Percentiles rank a stretch among this genome's conserved stretches.
These are phyloP conservation scores for Papilio elwesi DNA, from an alignment of 2,888 invertebrate species.

Conservation along the genomic window DNA sequence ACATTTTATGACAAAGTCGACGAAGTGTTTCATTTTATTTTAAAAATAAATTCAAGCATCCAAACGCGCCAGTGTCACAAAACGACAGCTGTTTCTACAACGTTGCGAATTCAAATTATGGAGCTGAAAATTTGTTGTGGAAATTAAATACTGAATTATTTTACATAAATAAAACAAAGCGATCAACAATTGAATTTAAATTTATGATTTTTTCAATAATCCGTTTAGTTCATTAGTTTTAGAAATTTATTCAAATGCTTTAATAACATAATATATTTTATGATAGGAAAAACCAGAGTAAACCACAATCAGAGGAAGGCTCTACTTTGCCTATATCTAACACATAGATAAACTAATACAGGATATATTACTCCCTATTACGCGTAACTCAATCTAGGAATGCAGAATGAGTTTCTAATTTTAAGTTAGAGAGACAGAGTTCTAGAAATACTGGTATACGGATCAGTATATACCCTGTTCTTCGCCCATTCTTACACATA, in stretches of 20 bases:
- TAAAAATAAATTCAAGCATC: slow-evolving; percentile 54
- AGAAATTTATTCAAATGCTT: not conserved
- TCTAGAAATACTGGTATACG: too few species aligned
- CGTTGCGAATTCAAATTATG: slow-evolving; percentile 61
- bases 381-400: too few species aligned
- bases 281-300: too few species aligned
- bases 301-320: too few species aligned
- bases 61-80: slow-evolving; percentile 48
- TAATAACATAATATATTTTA: too few species aligned
- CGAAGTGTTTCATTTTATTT: slow-evolving; percentile 50
- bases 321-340: too few species aligned
- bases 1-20: slow-evolving; percentile 37
- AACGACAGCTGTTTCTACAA: slow-evolving; percentile 62
- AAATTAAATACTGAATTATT: slow-evolving; percentile 44
- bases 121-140: slow-evolving; percentile 58
- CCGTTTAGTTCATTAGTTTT: not conserved
- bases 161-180: slow-evolving; percentile 27
- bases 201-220: slow-evolving; percentile 4
- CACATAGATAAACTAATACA: too few species aligned
- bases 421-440: too few species aligned
- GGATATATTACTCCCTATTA: too few species aligned
- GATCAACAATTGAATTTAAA: slow-evolving; percentile 13
- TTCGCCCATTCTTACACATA: too few species aligned
- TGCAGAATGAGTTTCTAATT: too few species aligned
- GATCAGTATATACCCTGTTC: too few species aligned